Evolutionary conservation across 92 coral and sea anemone genomes (phyloP).

Genomic region (Paragorgia papillata): DNA sequence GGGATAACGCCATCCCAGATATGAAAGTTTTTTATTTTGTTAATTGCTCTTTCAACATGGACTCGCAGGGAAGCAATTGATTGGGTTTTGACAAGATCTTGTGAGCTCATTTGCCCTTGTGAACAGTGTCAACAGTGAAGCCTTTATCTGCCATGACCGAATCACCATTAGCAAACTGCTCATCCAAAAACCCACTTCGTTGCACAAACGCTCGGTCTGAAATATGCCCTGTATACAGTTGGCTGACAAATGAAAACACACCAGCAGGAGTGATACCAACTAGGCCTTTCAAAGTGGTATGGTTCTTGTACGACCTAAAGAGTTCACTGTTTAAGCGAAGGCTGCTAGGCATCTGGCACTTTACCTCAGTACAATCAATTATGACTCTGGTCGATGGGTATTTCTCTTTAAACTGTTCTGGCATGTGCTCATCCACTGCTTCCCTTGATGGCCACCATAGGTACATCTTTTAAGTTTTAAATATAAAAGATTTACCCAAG

Average conservation of each 20-base stretch:
- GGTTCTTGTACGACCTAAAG: conserved; percentile 62
- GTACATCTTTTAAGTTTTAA: conserved; percentile 49
- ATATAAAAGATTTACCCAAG: conserved; percentile 65
- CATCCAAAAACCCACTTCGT: conserved; percentile 54
- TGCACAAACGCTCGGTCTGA: conserved; percentile 64
- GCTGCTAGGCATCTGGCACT: conserved; percentile 73
- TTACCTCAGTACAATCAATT: conserved; percentile 69
- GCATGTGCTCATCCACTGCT: conserved; percentile 55
- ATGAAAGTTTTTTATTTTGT: conserved; percentile 15
- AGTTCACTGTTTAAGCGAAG: conserved; percentile 57
- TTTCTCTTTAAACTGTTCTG: conserved; percentile 65
- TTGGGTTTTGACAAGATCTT: conserved; percentile 66
- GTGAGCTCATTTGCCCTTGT: conserved; percentile 60
- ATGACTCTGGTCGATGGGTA: conserved; percentile 59
- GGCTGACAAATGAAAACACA: conserved; percentile 57
- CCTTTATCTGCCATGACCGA: conserved; percentile 73
- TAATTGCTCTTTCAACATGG: conserved; percentile 30
- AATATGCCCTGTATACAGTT: conserved; percentile 62
- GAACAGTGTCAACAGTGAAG: conserved; percentile 59
- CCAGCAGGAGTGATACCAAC: conserved; percentile 63
- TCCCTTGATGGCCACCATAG: conserved; percentile 68
- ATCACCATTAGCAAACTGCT: conserved; percentile 57
- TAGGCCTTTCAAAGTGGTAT: conserved; percentile 58
- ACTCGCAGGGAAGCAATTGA: conserved; percentile 41
- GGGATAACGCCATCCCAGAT: conserved; percentile 32